Percentiles rank a stretch among this genome's conserved stretches.
These are phyloP conservation scores for Carduelis carduelis DNA, from an alignment of 2,797 vertebrate species.

Conservation along the genomic window DNA sequence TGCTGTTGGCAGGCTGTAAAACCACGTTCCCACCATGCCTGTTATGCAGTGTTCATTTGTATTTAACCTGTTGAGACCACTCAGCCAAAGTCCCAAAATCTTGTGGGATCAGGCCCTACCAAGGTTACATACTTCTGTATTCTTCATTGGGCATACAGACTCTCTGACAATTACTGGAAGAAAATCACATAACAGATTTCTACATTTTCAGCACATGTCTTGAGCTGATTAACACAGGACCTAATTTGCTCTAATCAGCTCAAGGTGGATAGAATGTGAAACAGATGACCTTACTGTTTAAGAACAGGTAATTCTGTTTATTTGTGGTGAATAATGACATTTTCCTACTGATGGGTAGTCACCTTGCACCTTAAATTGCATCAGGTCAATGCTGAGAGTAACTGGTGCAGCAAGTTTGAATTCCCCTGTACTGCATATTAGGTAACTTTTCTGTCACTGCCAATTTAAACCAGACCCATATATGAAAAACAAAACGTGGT, in stretches of 20 bases:
- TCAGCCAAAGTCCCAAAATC: not conserved
- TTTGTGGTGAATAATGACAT: constrained; percentile 41
- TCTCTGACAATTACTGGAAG: constrained; percentile 1
- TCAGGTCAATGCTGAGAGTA: constrained; percentile 27
- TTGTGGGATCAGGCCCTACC: not conserved
- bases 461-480: not conserved
- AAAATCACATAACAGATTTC: constrained; percentile 22
- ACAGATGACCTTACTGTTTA: constrained; percentile 42
- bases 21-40: not conserved
- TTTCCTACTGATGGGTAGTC: constrained; percentile 40
- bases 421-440: not conserved
- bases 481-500: constrained; percentile 8
- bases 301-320: constrained; percentile 55
- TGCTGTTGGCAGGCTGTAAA: not conserved
- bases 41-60: not conserved
- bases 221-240: constrained; percentile 51
- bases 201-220: constrained; percentile 21
- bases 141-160: not conserved
- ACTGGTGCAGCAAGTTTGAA: constrained; percentile 20
- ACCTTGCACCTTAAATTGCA: constrained; percentile 37
- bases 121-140: not conserved
- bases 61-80: not conserved
- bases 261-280: constrained; percentile 59
- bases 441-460: constrained; percentile 41
- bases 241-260: constrained; percentile 60